phyloP scores from a whole-genome alignment of 2,888 invertebrate genomes.

The Trachelus iudaicus region DNA sequence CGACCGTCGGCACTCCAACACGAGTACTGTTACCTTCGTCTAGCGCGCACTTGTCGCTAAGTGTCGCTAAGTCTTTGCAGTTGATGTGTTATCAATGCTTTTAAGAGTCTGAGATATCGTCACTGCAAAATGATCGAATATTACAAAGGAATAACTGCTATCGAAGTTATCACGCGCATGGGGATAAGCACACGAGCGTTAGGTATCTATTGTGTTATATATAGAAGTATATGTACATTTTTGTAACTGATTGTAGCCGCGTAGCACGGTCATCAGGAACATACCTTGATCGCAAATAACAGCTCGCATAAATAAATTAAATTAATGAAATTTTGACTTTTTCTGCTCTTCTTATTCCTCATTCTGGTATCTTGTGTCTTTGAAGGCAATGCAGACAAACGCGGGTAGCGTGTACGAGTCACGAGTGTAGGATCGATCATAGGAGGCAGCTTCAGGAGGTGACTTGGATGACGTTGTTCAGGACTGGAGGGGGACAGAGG shows the following conservation, averaged over 20 bases:
- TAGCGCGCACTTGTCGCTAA: not conserved
- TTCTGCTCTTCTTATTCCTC: not conserved
- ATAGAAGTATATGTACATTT: too few relatives aligned
- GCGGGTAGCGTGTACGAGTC: not conserved
- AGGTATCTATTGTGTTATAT: too few relatives aligned
- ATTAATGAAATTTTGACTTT: too few relatives aligned
- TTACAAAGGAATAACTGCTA: not conserved
- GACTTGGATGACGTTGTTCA: not conserved
- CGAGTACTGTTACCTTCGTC: not conserved
- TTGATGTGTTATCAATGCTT: not conserved
- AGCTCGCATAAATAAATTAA: too few relatives aligned
- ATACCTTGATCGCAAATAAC: too few relatives aligned
- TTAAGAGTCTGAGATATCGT: not conserved
- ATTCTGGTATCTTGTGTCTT: not conserved
- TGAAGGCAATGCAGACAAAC: not conserved
- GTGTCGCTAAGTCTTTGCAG: not conserved
- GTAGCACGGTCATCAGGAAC: too few relatives aligned
- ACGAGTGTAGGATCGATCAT: too few relatives aligned
- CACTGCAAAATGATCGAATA: not conserved
- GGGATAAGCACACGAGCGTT: too few relatives aligned
- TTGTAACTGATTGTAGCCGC: too few relatives aligned
- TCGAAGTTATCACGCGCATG: too few relatives aligned
- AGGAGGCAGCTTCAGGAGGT: too few relatives aligned
- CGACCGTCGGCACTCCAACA: not conserved
- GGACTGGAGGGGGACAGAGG: too few relatives aligned